phyloP scores from a whole-genome alignment of 2,797 vertebrate species.

The Macroramphosus scolopax region DNA sequence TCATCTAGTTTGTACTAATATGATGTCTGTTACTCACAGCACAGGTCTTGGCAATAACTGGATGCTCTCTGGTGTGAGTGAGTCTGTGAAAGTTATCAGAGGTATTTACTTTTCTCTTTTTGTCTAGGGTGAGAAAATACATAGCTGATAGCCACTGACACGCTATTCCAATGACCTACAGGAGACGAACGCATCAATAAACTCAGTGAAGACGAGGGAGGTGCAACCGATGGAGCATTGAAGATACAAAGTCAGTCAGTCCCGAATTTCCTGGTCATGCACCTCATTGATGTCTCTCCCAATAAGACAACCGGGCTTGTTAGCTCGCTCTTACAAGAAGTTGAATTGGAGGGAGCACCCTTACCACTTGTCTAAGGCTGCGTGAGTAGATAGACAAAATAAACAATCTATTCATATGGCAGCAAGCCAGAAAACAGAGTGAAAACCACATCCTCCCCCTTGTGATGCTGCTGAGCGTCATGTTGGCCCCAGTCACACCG shows the following conservation, averaged over 20 bases:
- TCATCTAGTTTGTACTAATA: not conserved
- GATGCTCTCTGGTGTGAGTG: no score
- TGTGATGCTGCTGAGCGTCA: conserved; percentile 2
- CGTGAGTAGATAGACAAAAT: no score
- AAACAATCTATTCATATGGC: not conserved
- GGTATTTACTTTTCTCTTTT: no score
- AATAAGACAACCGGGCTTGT: not conserved
- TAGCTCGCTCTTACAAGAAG: conserved; percentile 17
- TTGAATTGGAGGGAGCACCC: conserved; percentile 8
- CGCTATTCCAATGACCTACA: no score
- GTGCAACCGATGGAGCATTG: no score
- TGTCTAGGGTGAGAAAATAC: no score
- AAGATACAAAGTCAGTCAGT: not conserved
- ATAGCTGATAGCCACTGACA: no score
- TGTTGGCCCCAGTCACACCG: not conserved
- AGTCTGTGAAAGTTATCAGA: no score
- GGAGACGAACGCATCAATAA: no score
- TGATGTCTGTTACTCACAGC: not conserved
- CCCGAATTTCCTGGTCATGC: conserved; percentile 7
- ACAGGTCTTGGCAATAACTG: no score
- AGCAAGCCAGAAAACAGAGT: conserved; percentile 6
- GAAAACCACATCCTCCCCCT: not conserved
- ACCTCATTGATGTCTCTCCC: conserved; percentile 5
- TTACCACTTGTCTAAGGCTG: conserved; percentile 4
- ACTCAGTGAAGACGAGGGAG: no score